Evolutionary conservation across 2,797 vertebrate species (phyloP).

Genomic region (Lates japonicus): DNA sequence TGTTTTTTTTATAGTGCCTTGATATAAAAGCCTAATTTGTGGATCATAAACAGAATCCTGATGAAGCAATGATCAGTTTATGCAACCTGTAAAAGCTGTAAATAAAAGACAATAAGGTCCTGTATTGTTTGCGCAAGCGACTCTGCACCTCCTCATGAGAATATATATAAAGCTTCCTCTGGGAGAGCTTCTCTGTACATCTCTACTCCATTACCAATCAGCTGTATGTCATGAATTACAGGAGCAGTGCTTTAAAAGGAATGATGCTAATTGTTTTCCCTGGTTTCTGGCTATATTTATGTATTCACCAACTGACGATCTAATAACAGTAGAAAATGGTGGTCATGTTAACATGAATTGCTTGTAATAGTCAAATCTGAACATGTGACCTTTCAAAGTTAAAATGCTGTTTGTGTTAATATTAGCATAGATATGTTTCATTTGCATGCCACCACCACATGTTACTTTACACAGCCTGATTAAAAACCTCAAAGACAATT

Average conservation of each 20-base stretch:
- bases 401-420: neutral
- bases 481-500: neutral
- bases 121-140: neutral
- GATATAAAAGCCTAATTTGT: slow-evolving; percentile 5
- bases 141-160: neutral
- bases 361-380: neutral
- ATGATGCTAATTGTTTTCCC: neutral
- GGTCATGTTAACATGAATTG: slow-evolving; percentile 4
- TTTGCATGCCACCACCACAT: neutral
- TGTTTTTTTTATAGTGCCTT: neutral
- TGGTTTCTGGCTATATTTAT: neutral
- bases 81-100: slow-evolving; percentile 1
- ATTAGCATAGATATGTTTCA: neutral
- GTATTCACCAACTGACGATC: neutral
- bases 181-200: slow-evolving; percentile 22
- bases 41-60: slow-evolving; percentile 5
- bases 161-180: slow-evolving; percentile 13
- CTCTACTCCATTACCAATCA: slow-evolving; percentile 24
- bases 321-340: neutral
- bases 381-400: neutral
- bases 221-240: slow-evolving; percentile 21
- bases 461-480: neutral
- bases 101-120: slow-evolving; percentile 6
- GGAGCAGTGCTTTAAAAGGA: slow-evolving; percentile 27
- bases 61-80: neutral